These are phyloP conservation scores for Cydia fagiglandana DNA, from an alignment of 1,140 invertebrate species.

Conservation along the genomic window DNA sequence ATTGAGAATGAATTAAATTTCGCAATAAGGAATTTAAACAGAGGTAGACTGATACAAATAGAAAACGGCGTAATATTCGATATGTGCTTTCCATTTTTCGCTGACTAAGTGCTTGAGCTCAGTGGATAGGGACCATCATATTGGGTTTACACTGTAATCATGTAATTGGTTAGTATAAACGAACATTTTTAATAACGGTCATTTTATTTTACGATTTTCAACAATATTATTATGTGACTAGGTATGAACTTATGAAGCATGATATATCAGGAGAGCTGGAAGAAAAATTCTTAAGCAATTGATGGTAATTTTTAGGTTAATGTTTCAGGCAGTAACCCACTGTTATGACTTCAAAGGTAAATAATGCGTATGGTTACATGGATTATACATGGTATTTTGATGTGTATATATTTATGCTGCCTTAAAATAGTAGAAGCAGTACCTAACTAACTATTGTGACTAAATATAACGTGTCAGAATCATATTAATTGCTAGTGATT, in stretches of 20 bases:
- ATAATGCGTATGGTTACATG: not conserved
- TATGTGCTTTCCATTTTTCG: constrained; percentile 7
- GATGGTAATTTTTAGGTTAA: too few relatives aligned
- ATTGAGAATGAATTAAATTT: not conserved
- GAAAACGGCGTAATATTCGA: constrained; percentile 18
- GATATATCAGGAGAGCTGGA: too few relatives aligned
- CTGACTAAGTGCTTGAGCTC: constrained; percentile 11
- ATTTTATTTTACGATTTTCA: too few relatives aligned
- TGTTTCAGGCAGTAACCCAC: too few relatives aligned
- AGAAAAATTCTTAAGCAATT: too few relatives aligned
- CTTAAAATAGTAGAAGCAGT: not conserved
- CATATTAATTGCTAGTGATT: constrained; percentile 29
- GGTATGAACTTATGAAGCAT: too few relatives aligned
- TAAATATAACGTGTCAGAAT: not conserved
- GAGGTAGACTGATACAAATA: not conserved
- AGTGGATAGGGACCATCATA: not conserved
- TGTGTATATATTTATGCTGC: not conserved
- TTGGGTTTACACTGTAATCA: not conserved
- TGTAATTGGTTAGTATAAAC: not conserved
- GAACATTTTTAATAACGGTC: too few relatives aligned
- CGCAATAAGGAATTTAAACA: not conserved
- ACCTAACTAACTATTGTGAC: not conserved
- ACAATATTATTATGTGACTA: too few relatives aligned
- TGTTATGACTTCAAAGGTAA: not conserved
- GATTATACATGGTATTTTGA: too few relatives aligned